Percentiles rank a stretch among this genome's conserved stretches.
These are phyloP conservation scores for Ciconia boyciana DNA, from an alignment of 2,113 vertebrate species.

Conservation along the genomic window DNA sequence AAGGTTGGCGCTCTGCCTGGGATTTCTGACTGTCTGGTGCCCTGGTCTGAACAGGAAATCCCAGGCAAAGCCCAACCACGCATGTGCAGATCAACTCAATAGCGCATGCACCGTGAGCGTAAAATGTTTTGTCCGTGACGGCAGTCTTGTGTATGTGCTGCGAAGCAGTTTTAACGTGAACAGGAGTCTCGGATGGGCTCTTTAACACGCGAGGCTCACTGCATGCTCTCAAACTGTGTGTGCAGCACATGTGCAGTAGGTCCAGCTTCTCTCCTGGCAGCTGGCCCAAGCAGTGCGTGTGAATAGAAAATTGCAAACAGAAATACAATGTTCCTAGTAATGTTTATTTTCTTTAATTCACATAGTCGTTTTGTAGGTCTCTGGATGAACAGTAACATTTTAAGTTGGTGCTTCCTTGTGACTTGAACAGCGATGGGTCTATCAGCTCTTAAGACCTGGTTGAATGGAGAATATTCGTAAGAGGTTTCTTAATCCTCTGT, in stretches of 20 bases:
- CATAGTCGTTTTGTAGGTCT: not conserved
- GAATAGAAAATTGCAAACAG: not conserved
- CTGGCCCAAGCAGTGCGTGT: not conserved
- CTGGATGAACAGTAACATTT: not conserved
- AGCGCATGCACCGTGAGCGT: not conserved
- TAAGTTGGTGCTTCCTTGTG: not conserved
- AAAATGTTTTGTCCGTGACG: fast-evolving
- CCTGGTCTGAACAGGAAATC: constrained; percentile 35
- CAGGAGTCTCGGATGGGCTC: not conserved
- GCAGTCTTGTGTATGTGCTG: fast-evolving
- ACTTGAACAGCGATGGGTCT: not conserved
- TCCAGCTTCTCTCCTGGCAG: not conserved
- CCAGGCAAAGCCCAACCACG: not conserved
- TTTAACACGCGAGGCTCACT: fast-evolving
- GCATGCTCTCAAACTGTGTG: fast-evolving
- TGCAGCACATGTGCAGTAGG: not conserved
- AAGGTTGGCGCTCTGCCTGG: not conserved
- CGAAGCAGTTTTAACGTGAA: fast-evolving
- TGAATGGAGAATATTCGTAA: not conserved
- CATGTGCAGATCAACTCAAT: not conserved
- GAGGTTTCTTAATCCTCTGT: not conserved
- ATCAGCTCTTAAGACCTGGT: not conserved
- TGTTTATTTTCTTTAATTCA: not conserved
- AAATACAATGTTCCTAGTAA: not conserved
- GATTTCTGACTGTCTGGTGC: constrained; percentile 6